phyloP scores from a whole-genome alignment of 2,888 invertebrate species.

The Heliothis peltigera region DNA sequence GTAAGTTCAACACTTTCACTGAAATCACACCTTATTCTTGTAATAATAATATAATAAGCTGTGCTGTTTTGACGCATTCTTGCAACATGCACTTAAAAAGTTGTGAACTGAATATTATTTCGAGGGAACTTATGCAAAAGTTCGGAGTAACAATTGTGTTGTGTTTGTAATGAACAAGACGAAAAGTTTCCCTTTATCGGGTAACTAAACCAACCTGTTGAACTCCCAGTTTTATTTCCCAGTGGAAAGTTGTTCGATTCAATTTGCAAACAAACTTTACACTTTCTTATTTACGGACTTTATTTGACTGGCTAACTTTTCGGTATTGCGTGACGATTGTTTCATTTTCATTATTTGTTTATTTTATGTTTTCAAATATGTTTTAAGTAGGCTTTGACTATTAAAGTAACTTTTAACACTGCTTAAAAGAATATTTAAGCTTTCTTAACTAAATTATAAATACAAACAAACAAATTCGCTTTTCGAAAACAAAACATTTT shows the following conservation, averaged over 20 bases:
- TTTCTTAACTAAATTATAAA: constrained; percentile 19
- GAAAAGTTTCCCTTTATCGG: constrained; percentile 66
- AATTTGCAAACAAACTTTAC: constrained; percentile 62
- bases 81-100: constrained; percentile 36
- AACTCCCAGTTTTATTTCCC: constrained; percentile 62
- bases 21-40: neutral
- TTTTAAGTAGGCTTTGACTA: constrained; percentile 17
- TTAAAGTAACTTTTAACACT: neutral
- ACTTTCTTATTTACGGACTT: constrained; percentile 46
- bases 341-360: constrained; percentile 20
- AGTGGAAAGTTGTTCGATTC: constrained; percentile 52
- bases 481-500: constrained; percentile 34
- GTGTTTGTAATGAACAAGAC: constrained; percentile 46
- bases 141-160: constrained; percentile 35
- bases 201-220: constrained; percentile 75
- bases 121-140: constrained; percentile 27
- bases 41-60: neutral
- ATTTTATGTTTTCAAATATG: constrained; percentile 7
- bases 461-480: constrained; percentile 30
- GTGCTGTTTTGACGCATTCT: neutral
- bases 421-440: constrained; percentile 3
- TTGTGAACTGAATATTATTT: constrained; percentile 29
- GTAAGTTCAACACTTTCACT: constrained; percentile 39
- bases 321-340: constrained; percentile 32
- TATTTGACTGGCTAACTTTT: constrained; percentile 54